Evolutionary conservation across 2,113 vertebrate species (phyloP).

Genomic region (Trinectes maculatus): DNA sequence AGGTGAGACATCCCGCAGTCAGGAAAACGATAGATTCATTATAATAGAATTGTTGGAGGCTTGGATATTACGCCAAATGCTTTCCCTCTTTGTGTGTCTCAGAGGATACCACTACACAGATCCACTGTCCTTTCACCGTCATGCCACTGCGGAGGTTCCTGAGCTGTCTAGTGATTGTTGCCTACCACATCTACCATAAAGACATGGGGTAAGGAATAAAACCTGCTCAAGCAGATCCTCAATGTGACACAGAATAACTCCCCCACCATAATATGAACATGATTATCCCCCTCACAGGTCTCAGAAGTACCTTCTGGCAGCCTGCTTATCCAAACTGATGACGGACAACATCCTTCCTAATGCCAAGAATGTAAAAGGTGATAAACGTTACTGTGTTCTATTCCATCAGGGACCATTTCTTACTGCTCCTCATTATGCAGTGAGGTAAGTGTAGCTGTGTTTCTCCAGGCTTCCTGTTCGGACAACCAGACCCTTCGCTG

Average conservation of each 20-base stretch:
- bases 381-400: not conserved
- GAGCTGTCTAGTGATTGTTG: constrained; percentile 82
- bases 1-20: constrained; percentile 72
- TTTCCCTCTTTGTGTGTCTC: constrained; percentile 48
- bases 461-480: constrained; percentile 84
- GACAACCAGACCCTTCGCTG: constrained; percentile 46
- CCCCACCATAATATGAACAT: too few relatives aligned
- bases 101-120: constrained; percentile 65
- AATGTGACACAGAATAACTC: too few relatives aligned
- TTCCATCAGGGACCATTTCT: too few relatives aligned
- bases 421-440: not conserved
- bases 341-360: constrained; percentile 83
- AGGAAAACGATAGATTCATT: too few relatives aligned
- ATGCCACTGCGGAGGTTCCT: constrained; percentile 85
- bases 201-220: constrained; percentile 82
- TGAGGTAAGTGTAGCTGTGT: not conserved
- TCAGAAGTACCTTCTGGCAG: constrained; percentile 69
- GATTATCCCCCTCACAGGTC: constrained; percentile 72
- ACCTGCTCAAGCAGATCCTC: not conserved
- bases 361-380: constrained; percentile 86
- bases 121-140: constrained; percentile 82
- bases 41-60: not conserved
- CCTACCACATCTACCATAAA: constrained; percentile 84
- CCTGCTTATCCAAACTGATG: constrained; percentile 88
- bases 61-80: not conserved